Evolutionary conservation across 2,888 invertebrate species (phyloP).

Genomic region (Nymphalis polychloros): DNA sequence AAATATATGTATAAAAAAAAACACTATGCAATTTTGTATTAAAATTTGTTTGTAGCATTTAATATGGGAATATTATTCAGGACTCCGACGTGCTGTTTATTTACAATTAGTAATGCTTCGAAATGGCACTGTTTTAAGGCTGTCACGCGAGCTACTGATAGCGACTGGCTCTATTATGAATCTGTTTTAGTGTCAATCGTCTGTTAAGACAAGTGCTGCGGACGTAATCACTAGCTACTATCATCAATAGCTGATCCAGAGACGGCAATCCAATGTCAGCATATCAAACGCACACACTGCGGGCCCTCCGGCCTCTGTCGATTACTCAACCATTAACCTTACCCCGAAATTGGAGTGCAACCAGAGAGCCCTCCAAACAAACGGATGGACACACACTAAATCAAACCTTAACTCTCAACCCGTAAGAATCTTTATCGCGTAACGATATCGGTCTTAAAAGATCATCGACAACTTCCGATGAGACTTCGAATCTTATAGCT

Average conservation of each 20-base stretch:
- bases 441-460: conserved; percentile 29
- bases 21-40: too few relatives aligned
- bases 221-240: conserved; percentile 9
- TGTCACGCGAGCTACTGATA: too few relatives aligned
- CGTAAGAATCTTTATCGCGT: conserved; percentile 41
- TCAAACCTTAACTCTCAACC: conserved; percentile 38
- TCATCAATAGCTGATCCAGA: conserved; percentile 16
- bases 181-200: conserved; percentile 16
- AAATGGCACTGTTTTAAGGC: too few relatives aligned
- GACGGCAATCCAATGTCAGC: conserved; percentile 36
- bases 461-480: conserved; percentile 33
- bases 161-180: not conserved
- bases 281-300: conserved; percentile 64
- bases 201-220: conserved; percentile 18
- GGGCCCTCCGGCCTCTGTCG: conserved; percentile 60
- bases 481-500: conserved; percentile 41
- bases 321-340: conserved; percentile 74
- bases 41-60: too few relatives aligned
- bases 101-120: too few relatives aligned
- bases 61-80: too few relatives aligned
- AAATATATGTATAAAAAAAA: not conserved
- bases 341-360: conserved; percentile 52
- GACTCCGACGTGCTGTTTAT: too few relatives aligned
- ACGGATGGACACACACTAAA: conserved; percentile 43
- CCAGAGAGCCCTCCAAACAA: conserved; percentile 48